phyloP scores from a whole-genome alignment of 1,140 invertebrate genomes.

The Hetaerina americana region DNA sequence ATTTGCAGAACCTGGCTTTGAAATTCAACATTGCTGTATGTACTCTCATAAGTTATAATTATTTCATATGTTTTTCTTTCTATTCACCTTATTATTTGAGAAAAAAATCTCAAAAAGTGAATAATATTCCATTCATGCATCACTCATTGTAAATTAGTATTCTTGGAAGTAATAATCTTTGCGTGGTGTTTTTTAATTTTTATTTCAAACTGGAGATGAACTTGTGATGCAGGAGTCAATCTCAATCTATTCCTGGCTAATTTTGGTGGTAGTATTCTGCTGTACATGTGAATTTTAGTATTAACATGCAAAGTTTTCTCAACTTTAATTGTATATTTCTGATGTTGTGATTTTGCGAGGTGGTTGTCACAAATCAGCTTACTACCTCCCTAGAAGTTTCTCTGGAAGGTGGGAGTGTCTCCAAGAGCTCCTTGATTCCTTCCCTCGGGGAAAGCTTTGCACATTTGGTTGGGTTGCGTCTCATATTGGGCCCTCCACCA shows the following conservation, averaged over 20 bases:
- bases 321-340: not conserved
- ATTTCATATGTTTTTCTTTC: not conserved
- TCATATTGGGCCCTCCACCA: not conserved
- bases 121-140: not conserved
- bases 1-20: not conserved
- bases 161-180: not conserved
- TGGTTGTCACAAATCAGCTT: not conserved
- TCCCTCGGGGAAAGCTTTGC: not conserved
- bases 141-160: not conserved
- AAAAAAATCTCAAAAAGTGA: not conserved
- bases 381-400: not conserved
- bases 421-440: not conserved
- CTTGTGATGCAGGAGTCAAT: not conserved
- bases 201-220: not conserved
- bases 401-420: not conserved
- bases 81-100: not conserved
- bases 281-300: not conserved
- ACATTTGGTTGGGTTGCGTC: not conserved
- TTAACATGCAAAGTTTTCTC: not conserved
- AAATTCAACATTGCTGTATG: not conserved
- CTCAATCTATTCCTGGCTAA: not conserved
- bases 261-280: not conserved
- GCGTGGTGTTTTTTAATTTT: not conserved
- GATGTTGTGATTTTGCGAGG: not conserved
- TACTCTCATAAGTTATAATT: no score